Evolutionary conservation across 2,113 vertebrate genomes (phyloP).

Genomic region (Tinamus guttatus): DNA sequence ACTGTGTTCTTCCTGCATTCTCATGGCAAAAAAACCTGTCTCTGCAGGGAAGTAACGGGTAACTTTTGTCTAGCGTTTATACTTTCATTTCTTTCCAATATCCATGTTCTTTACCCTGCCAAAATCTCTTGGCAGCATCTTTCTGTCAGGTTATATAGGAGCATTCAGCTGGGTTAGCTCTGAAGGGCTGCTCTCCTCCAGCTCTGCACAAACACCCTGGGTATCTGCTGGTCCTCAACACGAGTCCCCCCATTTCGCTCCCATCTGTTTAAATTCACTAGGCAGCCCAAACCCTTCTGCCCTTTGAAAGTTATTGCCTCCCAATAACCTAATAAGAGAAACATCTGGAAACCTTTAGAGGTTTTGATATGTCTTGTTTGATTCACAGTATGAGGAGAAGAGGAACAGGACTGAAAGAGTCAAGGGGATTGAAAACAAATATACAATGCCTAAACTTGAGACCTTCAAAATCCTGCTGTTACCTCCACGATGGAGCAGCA

Average conservation of each 20-base stretch:
- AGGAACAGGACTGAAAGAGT: not conserved
- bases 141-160: not conserved
- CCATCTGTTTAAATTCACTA: not conserved
- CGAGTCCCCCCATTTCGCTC: not conserved
- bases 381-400: not conserved
- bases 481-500: not conserved
- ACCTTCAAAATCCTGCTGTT: not conserved
- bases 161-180: not conserved
- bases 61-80: not conserved
- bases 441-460: not conserved
- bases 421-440: not conserved
- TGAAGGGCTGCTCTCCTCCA: not conserved
- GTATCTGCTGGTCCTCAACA: not conserved
- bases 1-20: not conserved
- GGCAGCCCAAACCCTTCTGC: not conserved
- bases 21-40: not conserved
- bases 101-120: not conserved
- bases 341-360: slow-evolving; percentile 11
- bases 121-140: not conserved
- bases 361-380: not conserved
- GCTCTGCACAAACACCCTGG: not conserved
- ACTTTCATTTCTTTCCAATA: not conserved
- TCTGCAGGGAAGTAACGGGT: not conserved
- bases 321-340: not conserved
- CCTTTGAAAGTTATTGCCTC: slow-evolving; percentile 15